Base-by-base conservation (phyloP, 2,888 invertebrate genomes). In the Pilophorus perplexus region DNA sequence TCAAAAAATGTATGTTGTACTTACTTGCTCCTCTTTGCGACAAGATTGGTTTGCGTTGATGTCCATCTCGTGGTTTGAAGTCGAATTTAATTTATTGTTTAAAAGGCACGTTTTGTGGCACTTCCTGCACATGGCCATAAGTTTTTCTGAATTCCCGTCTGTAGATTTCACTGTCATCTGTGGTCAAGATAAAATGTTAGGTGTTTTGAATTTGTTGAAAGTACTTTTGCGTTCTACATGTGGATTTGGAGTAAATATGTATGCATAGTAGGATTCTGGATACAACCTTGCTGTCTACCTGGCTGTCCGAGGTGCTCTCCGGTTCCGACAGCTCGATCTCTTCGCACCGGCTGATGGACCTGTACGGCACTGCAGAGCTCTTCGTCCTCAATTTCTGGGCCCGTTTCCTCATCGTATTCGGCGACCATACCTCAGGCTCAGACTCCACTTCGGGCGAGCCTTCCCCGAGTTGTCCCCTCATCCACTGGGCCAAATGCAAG, bases 91-190 rank as follows among this genome's bases (percentile, higher is more conserved):
- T 62, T 69, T 70, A 59, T 69, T 71, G 55, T 69, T 72, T 33
- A 83, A 82, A 71, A 85, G 82, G 78, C 88, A 89, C 74, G 87
- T 87, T 78, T 86, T 87, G 75, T 88, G 89, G 78, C 89, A 89
- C 77, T 88, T 86, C 71, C 86, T 83, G 78, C 89, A 89, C 64
- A 89, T 85, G 64, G 86, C 83, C 74, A 88, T 81, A 66, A 85
- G 67, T 50, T 72, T 84, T 77, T 88, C 88, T 69, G 85, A 84
- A 60, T 85, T 83, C 67, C 85, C 83, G 68, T 87, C 87, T 77
- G 87, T 87, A 57, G 88, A 88, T 74, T 87, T 82, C 66, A 89
- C 88, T 54, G 88, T 88, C 71, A 88, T 87, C 88, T 88, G 79
- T 28, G n/a, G n/a, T n/a, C n/a, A n/a, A n/a, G n/a, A n/a, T n/a